Evolutionary conservation across 2,113 vertebrate genomes (phyloP), one percentile per base, ranked within the genome.

Genomic region (Phaethon lepturus): DNA sequence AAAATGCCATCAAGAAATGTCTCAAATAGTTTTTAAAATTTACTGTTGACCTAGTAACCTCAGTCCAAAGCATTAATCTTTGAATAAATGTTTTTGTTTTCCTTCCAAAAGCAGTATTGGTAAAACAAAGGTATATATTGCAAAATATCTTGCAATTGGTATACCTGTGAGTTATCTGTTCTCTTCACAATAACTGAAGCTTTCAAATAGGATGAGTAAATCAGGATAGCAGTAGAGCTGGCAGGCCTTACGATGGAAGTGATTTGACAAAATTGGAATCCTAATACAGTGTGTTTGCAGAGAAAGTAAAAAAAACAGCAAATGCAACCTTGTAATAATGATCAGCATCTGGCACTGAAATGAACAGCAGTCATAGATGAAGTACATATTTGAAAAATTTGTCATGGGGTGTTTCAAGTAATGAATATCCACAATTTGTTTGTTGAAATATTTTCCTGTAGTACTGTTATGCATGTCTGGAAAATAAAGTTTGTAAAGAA

Each of bases 1-100:
- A 88, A 98, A 98, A 94, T 96, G 97, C 78, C 97, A 97, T 96
- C 96, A 96, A 88, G 86, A 97, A 98, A 97, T 92, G 71, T 97
- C 94, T 97, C 94, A 97, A 97, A 97, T 96, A 95, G 78, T 90
- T 96, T 96, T 96, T 82, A 94, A 95, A 97, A 98, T 98, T 98
- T 98, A 98, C 93, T 97, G 91, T 96, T 94, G 96, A 98, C 97
- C 97, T 97, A 93, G 66, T 98, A 97, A 98, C 98, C 97, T 97
- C 93, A 93, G 97, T 91, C 95, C 83, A 86, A 97, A 97, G 94
- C 83, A 96, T 96, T 97, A 88, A 92, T 88, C 94, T 95, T 95
- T 13, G 33, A 96, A 95, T 93, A 94, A 87, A 85, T 97, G 90
- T 91, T 98, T 95, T 97, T 97, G 92, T 95, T 98, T 97, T 97